Base-by-base conservation (phyloP, 2,113 vertebrate genomes). In the Rhabdomys dilectus region DNA sequence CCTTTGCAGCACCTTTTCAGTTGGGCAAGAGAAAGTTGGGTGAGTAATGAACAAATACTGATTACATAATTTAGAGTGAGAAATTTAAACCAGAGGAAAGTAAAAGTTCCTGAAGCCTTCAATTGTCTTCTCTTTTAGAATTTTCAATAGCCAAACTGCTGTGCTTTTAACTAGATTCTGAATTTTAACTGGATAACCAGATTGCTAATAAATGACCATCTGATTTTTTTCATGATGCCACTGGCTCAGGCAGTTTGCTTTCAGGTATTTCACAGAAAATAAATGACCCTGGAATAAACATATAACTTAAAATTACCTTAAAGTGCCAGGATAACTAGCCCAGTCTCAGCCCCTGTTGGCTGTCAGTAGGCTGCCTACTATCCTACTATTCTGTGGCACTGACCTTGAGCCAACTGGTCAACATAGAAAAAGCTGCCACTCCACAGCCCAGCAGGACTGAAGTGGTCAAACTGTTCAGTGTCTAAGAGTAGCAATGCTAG, bases 251-350 rank as follows among this genome's bases (percentile, higher is more conserved):
- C 17, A 90, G 62, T 92, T 91, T 45, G 82, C n/a, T 95, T 92
- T 56, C 56, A 76, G 26, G 62, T 76, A 92, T 88, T 80, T 92
- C 42, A 81, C 31, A 88, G 77, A 58, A 92, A 93, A 91, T n/a
- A 91, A 66, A 70, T 75, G 73, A 92, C 12, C 39, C 58, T 88
- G 58, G 51, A 39, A 92, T 70, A 95, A 88, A 90, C 60, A 88
- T 51, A 81, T 17, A 75, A 76, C 89, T 96, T 92, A 86, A 95
- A 92, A 89, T 94, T 96, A 51, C 85, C 80, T 96, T 91, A 17
- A 1, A 91, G 34, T 36, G 81, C 13, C 82, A 34, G 21, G 72
- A 84, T 93, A 93, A 88, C 76, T 88, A 92, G 17, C 72, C 34
- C n/a, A 64, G 56, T 9, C 76, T 88, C 81, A 48, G 81, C 9